Conservation (phyloP, 2,888 invertebrate species). For the Dasypolia templi region DNA sequence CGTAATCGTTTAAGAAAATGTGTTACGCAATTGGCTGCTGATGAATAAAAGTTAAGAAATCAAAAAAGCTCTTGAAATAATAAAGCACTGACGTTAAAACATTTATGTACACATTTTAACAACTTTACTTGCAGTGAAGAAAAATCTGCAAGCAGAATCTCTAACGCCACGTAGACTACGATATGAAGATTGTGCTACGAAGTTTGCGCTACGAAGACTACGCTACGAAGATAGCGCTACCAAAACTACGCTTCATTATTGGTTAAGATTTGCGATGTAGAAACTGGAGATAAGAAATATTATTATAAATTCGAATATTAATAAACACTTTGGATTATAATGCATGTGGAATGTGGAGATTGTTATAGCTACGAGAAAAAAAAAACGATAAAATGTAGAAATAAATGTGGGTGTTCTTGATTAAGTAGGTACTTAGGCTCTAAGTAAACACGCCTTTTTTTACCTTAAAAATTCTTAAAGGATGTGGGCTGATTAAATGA, state of each 20-base stretch:
- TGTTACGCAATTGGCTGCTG: too few species aligned
- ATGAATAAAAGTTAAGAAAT: not conserved
- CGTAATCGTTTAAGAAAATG: too few species aligned
- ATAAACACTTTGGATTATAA: not conserved
- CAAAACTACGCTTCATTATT: not conserved
- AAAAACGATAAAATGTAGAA: not conserved
- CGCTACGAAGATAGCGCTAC: conserved; percentile 10
- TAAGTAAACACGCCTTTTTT: not conserved
- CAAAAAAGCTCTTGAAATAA: not conserved
- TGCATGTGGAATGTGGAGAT: too few species aligned
- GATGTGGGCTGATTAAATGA: too few species aligned
- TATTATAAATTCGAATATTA: not conserved
- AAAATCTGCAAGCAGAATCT: not conserved
- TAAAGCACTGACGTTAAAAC: not conserved
- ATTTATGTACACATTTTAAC: not conserved
- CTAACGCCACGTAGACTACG: not conserved
- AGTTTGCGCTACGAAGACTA: conserved; percentile 1
- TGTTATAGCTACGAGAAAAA: not conserved
- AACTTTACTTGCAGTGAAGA: not conserved
- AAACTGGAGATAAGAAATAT: not conserved
- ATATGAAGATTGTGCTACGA: not conserved
- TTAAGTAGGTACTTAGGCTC: not conserved
- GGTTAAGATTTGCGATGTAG: not conserved
- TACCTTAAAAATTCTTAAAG: not conserved
- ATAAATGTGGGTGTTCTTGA: not conserved